These are phyloP conservation scores for Formicarius rufipectus DNA, from an alignment of 2,113 vertebrate genomes.

Conservation along the genomic window DNA sequence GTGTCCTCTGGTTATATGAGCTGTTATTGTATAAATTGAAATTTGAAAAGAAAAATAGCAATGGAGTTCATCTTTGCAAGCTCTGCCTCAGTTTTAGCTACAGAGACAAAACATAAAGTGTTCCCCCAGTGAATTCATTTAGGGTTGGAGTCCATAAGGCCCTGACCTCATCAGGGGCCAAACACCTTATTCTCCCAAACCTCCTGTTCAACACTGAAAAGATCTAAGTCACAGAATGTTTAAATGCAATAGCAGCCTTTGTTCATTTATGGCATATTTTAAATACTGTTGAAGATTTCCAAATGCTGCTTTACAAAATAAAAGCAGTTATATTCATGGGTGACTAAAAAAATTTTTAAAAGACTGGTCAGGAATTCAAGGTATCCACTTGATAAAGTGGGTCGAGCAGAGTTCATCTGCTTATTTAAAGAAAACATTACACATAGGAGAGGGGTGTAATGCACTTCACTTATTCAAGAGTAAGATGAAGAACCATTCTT, in stretches of 20 bases:
- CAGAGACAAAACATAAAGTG: neutral
- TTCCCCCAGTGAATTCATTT: neutral
- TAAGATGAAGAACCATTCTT: conserved; percentile 3
- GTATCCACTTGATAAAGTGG: conserved; percentile 49
- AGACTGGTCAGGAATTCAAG: conserved; percentile 66
- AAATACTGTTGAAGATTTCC: neutral
- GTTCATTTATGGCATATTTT: neutral
- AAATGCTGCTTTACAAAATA: neutral
- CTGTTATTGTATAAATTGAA: neutral
- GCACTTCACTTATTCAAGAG: neutral
- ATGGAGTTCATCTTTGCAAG: neutral
- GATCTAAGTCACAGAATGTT: neutral
- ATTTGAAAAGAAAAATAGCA: neutral
- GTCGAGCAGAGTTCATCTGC: conserved; percentile 69
- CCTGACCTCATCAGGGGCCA: fast-evolving
- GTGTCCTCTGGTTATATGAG: neutral
- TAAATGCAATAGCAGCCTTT: neutral
- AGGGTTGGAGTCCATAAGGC: neutral
- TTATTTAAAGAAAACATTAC: conserved; percentile 48
- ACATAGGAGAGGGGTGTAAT: neutral
- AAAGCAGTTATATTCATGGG: neutral
- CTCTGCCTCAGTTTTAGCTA: neutral
- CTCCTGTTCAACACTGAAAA: neutral
- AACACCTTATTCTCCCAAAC: neutral
- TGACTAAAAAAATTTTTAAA: conserved; percentile 33